phyloP scores from a whole-genome alignment of 2,888 invertebrate genomes.

The Orchesellides sinensis region DNA sequence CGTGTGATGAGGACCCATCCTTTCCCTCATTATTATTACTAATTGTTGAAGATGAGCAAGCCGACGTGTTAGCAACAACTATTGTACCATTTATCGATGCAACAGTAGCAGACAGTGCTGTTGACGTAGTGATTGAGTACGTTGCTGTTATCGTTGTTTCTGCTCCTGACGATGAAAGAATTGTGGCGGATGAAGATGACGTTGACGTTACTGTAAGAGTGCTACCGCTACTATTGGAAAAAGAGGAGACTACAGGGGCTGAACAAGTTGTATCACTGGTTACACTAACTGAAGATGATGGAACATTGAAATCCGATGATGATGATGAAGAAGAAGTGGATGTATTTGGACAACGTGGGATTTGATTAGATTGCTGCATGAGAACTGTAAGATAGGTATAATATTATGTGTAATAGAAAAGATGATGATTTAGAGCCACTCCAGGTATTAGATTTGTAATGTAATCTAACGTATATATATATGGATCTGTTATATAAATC shows the following conservation, averaged over 20 bases:
- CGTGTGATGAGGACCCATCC: constrained; percentile 36
- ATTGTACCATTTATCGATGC: constrained; percentile 26
- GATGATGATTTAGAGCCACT: constrained; percentile 22
- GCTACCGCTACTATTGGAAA: not conserved
- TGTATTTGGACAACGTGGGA: constrained; percentile 57
- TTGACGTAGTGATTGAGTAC: constrained; percentile 30
- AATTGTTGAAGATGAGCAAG: constrained; percentile 1
- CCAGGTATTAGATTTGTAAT: not conserved
- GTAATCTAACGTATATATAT: no score
- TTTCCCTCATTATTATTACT: constrained; percentile 46
- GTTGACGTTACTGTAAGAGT: constrained; percentile 17
- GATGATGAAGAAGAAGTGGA: constrained; percentile 33
- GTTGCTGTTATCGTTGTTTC: constrained; percentile 25
- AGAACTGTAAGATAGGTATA: constrained; percentile 65
- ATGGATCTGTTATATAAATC: no score
- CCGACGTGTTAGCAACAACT: constrained; percentile 14
- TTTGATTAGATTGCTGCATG: constrained; percentile 71
- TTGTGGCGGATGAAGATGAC: not conserved
- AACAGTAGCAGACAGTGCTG: not conserved
- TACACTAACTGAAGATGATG: constrained; percentile 36
- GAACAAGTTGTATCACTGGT: constrained; percentile 31
- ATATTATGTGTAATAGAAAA: no score
- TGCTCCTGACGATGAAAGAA: no score
- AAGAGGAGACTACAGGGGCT: not conserved
- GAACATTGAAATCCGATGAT: not conserved